Percentiles rank a stretch among this genome's conserved stretches.
Evolutionary conservation across 2,888 invertebrate genomes (phyloP).

Genomic region (Merodon equestris): DNA sequence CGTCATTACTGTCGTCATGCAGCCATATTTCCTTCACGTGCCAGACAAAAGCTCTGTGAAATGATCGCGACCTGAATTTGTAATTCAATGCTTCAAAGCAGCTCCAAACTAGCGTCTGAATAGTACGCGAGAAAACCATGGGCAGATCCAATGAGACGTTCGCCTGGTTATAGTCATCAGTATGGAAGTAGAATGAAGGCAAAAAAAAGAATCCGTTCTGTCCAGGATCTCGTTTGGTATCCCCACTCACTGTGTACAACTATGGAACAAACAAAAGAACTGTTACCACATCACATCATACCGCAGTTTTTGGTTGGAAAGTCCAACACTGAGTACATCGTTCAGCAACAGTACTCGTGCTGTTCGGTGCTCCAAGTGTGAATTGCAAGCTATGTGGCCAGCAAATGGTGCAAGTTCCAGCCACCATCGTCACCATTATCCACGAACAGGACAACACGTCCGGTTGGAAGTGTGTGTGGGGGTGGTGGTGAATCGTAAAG

Average conservation of each 20-base stretch:
- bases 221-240: slow-evolving; percentile 2
- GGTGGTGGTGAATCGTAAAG: slow-evolving; percentile 15
- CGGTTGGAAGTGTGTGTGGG: slow-evolving; percentile 4
- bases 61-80: slow-evolving; percentile 67
- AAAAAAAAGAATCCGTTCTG: slow-evolving; percentile 13
- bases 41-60: slow-evolving; percentile 68
- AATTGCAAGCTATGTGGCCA: slow-evolving; percentile 43
- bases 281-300: slow-evolving; percentile 58
- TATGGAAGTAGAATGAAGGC: slow-evolving; percentile 2
- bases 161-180: too few relatives aligned
- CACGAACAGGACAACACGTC: slow-evolving; percentile 42
- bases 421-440: slow-evolving; percentile 1
- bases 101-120: slow-evolving; percentile 35
- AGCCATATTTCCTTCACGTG: slow-evolving; percentile 64
- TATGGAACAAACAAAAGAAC: slow-evolving; percentile 55
- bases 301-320: slow-evolving; percentile 40
- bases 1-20: slow-evolving; percentile 51
- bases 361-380: slow-evolving; percentile 39
- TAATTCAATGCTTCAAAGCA: slow-evolving; percentile 52
- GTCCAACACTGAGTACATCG: slow-evolving; percentile 33
- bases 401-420: slow-evolving; percentile 35
- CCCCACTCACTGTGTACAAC: slow-evolving; percentile 17
- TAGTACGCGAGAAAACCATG: slow-evolving; percentile 11
- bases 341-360: slow-evolving; percentile 2
- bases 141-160: slow-evolving; percentile 42